phyloP scores from a whole-genome alignment of 2,113 vertebrate genomes.

The Cyrtonyx montezumae region DNA sequence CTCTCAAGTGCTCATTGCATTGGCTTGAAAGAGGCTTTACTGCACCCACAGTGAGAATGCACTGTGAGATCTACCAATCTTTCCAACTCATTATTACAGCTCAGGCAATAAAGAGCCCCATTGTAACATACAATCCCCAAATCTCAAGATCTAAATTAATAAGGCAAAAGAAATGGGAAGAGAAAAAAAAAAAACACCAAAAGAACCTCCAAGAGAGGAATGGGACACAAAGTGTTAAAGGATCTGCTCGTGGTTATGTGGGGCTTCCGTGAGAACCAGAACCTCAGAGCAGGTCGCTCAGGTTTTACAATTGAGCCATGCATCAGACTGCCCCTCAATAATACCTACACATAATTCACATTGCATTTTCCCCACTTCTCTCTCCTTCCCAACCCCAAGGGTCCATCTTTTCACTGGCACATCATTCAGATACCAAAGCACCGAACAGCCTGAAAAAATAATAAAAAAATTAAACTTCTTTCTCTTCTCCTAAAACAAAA shows the following conservation, averaged over 20 bases:
- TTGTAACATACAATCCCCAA: rapidly evolving
- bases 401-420: background rate
- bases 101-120: background rate
- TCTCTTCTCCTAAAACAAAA: background rate
- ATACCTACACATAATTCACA: background rate
- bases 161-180: background rate
- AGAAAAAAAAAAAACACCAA: background rate
- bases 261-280: background rate
- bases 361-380: background rate
- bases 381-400: background rate
- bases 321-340: background rate
- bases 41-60: rapidly evolving
- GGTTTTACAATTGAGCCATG: background rate
- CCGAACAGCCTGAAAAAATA: background rate
- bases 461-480: background rate
- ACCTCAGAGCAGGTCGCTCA: rapidly evolving
- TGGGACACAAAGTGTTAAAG: background rate
- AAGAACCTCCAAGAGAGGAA: background rate
- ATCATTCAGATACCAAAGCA: background rate
- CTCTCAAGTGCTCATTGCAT: background rate
- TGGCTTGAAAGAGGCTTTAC: background rate
- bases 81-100: background rate
- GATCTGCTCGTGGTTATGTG: background rate
- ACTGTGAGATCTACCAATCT: background rate
- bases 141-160: background rate